A percentile compares a stretch with the other conserved stretches of the same genome.
Evolutionary conservation across 2,113 vertebrate species (phyloP).

Genomic region (Xiphorhynchus elegans): DNA sequence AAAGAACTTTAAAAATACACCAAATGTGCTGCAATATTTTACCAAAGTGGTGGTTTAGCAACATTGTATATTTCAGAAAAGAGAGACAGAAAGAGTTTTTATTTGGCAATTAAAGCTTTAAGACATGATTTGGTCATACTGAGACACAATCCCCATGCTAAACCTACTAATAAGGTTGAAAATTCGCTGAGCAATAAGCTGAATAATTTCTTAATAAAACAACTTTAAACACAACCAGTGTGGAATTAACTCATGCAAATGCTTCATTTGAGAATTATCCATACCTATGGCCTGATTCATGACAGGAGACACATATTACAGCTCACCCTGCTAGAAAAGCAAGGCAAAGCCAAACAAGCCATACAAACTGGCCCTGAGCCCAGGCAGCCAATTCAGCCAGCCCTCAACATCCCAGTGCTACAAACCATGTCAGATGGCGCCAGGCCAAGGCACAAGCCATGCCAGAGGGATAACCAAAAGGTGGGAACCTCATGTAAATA

Average conservation of each 20-base stretch:
- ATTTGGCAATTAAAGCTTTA: conserved; percentile 2
- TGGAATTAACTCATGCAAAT: background rate
- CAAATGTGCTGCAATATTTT: background rate
- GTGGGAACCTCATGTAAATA: background rate
- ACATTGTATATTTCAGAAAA: background rate
- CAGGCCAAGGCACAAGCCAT: conserved; percentile 26
- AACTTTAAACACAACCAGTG: background rate
- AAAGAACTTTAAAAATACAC: background rate
- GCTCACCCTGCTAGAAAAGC: background rate
- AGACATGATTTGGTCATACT: background rate
- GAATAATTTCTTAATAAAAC: conserved; percentile 26
- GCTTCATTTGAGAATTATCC: conserved; percentile 28
- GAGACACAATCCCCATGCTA: background rate
- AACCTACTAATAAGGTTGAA: background rate
- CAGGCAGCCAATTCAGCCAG: conserved; percentile 40
- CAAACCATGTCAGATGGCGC: conserved; percentile 4
- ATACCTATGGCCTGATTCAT: conserved; percentile 15
- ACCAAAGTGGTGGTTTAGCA: background rate
- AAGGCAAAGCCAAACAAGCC: conserved; percentile 11
- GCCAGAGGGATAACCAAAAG: conserved; percentile 22
- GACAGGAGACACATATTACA: conserved; percentile 18
- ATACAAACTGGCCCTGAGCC: conserved; percentile 24
- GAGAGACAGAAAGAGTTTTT: background rate
- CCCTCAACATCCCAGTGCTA: background rate
- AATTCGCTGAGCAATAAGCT: conserved; percentile 45